Base-by-base conservation (phyloP, 2,888 invertebrate genomes). In the Dusona sp. region DNA sequence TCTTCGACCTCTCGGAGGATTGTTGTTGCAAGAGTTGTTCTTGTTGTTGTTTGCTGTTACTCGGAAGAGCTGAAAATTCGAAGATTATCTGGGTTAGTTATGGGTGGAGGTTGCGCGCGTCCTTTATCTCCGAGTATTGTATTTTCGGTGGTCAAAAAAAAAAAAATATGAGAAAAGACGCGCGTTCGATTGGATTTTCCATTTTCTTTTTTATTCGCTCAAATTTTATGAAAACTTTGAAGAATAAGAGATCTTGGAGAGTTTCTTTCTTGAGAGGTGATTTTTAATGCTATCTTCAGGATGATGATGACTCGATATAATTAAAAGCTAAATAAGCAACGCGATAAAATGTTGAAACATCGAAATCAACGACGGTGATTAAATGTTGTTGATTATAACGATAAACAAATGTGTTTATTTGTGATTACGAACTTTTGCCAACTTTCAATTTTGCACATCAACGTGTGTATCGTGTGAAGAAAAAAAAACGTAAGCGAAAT, bases 1-100 rank as follows among this genome's bases (percentile, higher is more conserved):
- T 87, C 72, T 87, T 87, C 75, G 82, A 72, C 77, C 84, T 79
- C 22, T 87, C 87, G 57, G 65, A 51, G 19, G 70, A 54, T 36
- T 77, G 51, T 61, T 61, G 29, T 29, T 29, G 16, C 4, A 61
- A 16, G 1, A 16, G 61, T 61, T 29, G 48, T 19, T 48, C 19
- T 45, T 64, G 54, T 57, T 57, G 77, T 61, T 77, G 61, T 36
- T 83, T 83, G 33, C 65, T 64, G 68, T 54, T 36, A 68, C 73
- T 9, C 64, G 25, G 36, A 64, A 82, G 75, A 45, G 74, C 86
- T 87, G 86, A 81, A 87, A 87, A 84, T 79, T 79, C 51, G 25
- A 79, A 79, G 42, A 79, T 70, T 54, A 3, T 42, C 6, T 11
- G 1, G 54, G 78, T 87, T 87, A 87, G 54, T 82, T 42, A 65